Percentiles rank a stretch among this genome's conserved stretches.
phyloP scores from a whole-genome alignment of 2,888 invertebrate species.

The Trilocha varians region DNA sequence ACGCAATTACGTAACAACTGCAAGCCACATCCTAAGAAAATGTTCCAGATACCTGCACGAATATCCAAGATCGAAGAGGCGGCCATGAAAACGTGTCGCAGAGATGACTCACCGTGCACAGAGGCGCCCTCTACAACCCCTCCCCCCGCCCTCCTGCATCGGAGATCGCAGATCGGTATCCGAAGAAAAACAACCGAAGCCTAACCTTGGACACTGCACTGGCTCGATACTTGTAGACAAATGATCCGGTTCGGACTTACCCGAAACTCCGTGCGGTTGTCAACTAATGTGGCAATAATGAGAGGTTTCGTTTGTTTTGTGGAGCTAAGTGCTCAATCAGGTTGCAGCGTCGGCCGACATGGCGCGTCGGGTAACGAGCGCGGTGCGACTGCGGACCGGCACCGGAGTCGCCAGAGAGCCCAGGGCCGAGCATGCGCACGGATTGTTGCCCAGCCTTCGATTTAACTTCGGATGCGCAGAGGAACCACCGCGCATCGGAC shows the following conservation, averaged over 20 bases:
- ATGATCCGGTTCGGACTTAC: constrained; percentile 49
- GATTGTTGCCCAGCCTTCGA: constrained; percentile 51
- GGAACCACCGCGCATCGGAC: constrained; percentile 44
- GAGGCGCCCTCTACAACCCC: constrained; percentile 51
- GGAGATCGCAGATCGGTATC: constrained; percentile 31
- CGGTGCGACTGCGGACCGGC: constrained; percentile 62
- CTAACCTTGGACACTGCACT: constrained; percentile 45
- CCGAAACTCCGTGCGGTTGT: constrained; percentile 43
- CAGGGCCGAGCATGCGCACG: constrained; percentile 45
- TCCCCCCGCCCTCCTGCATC: constrained; percentile 20
- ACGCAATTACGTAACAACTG: constrained; percentile 65
- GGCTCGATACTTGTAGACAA: constrained; percentile 16
- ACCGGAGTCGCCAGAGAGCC: constrained; percentile 38
- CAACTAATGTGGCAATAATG: constrained; percentile 31
- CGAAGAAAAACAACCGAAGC: constrained; percentile 39
- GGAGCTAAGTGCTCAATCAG: constrained; percentile 58
- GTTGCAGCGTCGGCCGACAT: constrained; percentile 61
- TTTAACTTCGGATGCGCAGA: constrained; percentile 56
- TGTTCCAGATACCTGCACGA: constrained; percentile 26
- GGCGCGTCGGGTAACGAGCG: constrained; percentile 54
- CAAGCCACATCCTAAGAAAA: constrained; percentile 48
- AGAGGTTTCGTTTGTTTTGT: constrained; percentile 43
- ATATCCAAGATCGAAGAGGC: constrained; percentile 52
- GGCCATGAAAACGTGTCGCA: constrained; percentile 68
- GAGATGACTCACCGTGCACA: constrained; percentile 65